phyloP scores from a whole-genome alignment of 2,113 vertebrate species.

The Numenius arquata region DNA sequence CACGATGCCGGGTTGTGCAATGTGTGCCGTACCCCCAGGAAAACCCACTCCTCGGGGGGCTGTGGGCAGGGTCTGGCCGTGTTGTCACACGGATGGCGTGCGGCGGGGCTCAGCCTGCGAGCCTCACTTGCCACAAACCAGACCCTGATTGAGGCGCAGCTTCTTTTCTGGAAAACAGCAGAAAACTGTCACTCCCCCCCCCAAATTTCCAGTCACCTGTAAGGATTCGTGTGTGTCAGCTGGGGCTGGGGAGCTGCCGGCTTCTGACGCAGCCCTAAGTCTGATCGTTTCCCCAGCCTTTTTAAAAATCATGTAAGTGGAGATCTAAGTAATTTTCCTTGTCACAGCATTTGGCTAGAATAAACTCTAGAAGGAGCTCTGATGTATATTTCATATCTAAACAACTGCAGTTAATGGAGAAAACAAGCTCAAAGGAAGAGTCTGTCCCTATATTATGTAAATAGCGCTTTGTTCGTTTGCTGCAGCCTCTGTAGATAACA shows the following conservation, averaged over 20 bases:
- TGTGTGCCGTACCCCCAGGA: rapidly evolving
- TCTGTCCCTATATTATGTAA: background rate
- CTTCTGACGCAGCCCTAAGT: background rate
- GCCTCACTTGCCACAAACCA: background rate
- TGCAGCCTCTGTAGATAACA: background rate
- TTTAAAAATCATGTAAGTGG: background rate
- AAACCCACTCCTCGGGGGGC: background rate
- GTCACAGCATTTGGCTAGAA: background rate
- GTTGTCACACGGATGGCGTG: rapidly evolving
- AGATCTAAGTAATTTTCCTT: slow-evolving; percentile 16
- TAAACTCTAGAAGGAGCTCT: background rate
- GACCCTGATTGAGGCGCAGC: rapidly evolving
- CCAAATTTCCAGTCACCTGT: background rate
- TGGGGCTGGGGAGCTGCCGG: background rate
- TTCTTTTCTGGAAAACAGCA: background rate
- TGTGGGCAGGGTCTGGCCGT: background rate
- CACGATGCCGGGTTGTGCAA: rapidly evolving
- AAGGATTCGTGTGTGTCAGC: rapidly evolving
- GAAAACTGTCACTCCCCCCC: background rate
- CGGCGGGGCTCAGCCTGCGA: background rate
- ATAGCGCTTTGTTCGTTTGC: background rate
- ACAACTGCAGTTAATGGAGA: background rate
- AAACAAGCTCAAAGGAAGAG: background rate
- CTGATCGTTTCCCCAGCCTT: background rate
- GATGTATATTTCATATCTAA: background rate